Base-by-base conservation (phyloP, 2,888 invertebrate species). In the Nemapogon koenigi region DNA sequence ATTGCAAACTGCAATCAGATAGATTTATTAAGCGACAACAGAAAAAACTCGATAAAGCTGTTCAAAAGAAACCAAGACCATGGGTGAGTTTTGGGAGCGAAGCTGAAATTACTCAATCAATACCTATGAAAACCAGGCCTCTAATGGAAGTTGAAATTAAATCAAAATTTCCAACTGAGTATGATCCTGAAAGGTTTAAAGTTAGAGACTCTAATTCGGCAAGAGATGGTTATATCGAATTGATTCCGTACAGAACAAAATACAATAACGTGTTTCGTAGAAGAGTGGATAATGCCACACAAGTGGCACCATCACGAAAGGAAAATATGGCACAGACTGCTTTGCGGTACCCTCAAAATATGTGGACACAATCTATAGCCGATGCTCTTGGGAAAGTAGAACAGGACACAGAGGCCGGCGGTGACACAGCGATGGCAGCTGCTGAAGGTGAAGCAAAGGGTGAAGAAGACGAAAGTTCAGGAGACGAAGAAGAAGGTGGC, bases 71-170 rank as follows among this genome's bases (percentile, higher is more conserved):
- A 43, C 73, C 82, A 0, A 64, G 70, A 4, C 53, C 62, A 0
- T 90, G 89, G 89, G 56, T 59, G 16, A 75, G 79, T 41, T 63
- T 83, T 3, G 90, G 90, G 16, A 88, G 89, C 51, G 86, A 85
- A 44, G 46, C 45, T 3, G 88, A 88, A 62, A 81, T 90, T 30
- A 80, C 76, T 36, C 72, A 83, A 31, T 55, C 72, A 1, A 52
- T 73, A 15, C 78, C 81, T 4, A 57, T 81, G 13, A 81, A 82
- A 28, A 71, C 67, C 3, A 72, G 87, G 39, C 75, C 85, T 1
- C 66, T 87, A 4, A 71, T 86, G 32, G 85, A 88, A 58, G 73
- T 89, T 4, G 88, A 90, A 65, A 71, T 88, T 25, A 86, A 85
- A 56, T 76, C 83, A 16, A 79, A 81, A 26, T 89, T 84, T 59